Base-by-base conservation (phyloP, 2,113 vertebrate genomes). In the Poicephalus gulielmi region DNA sequence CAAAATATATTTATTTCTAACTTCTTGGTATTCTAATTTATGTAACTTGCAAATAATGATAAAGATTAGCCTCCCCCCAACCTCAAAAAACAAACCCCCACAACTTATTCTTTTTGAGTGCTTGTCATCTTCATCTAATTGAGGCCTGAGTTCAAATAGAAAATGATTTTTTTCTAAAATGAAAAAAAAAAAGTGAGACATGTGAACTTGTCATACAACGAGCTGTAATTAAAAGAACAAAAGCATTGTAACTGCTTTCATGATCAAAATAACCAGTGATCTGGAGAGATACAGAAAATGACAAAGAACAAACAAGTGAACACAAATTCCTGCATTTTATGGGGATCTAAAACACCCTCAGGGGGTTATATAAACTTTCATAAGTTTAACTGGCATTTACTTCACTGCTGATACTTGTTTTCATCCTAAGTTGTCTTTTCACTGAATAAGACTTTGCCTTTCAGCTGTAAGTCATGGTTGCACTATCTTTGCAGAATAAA, bases 351-450 rank as follows among this genome's bases (percentile, higher is more conserved):
- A 92, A 50, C 7, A 67, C 8, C 86, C 41, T 59, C 24, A 43
- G 39, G 68, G 52, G 27, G 68, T 77, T 76, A 64, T 68, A 86
- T 31, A 87, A 89, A 81, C 47, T 90, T 96, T 52, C 43, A 43
- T 71, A 92, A 83, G 31, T 88, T 76, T 83, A 85, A 87, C 66
- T 92, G 53, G 23, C 20, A 2, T 81, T 96, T 91, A 37, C 44
- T 95, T 95, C 89, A 83, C 30, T 92, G 44, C 27, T 90, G 62
- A 94, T 87, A 35, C 25, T 83, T 90, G 14, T n/a, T 92, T 96
- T 82, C 44, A 80, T 35, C 11, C 46, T 86, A 57, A 94, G 95
- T 95, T 96, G 43, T 92, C 67, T 91, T 85, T 88, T 89, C 4
- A 11, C 71, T 77, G 76, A 92, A 93, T 53, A 79, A 83, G 73